Evolutionary conservation across 2,797 vertebrate genomes (phyloP), one percentile per base, ranked within the genome.

Genomic region (Brachyalestes nurse): DNA sequence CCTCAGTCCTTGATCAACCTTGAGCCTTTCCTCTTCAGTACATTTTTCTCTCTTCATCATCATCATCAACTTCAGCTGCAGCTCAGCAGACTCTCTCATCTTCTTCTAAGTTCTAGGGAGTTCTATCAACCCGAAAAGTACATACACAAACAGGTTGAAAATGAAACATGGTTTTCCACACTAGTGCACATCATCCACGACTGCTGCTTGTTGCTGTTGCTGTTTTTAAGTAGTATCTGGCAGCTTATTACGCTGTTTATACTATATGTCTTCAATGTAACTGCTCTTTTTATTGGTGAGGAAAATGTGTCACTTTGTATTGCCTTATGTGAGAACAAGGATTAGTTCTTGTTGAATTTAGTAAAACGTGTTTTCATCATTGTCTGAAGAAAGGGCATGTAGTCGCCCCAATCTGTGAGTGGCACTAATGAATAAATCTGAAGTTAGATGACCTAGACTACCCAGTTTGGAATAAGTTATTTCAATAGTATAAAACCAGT

Each of bases 11-110:
- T 60, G 77, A 55, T 71, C 21, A 25, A 72, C 17, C n/a, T 38
- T 23, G 38, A 49, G 21, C 53, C n/a, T 87, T 82, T 70, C 79
- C 53, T 6, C 60, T 66, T 21, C 16, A 87, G 87, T 82, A 84
- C 78, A 77, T 69, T 77, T 21, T 73, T 78, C 78, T 88, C 87
- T 82, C 81, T 49, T 81, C 83, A 85, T 66, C 81, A 79, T 83
- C 75, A 72, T 70, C 13, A 78, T 65, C 78, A 49, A 1, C 47
- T 12, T 14, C 47, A 49, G 9, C 47, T 7, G 2, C 47, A 49
- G 9, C 47, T 49, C 8, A 49, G 9, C 47, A 49, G 47, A 2
- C 12, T 49, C 47, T 49, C 2, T 49, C 84, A 76, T 78, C 47
- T 73, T 77, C 51, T 79, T 82, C 85, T 72, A 51, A 62, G 79